These are phyloP conservation scores for Styela clava DNA, from an alignment of 23 tunicate species.

Conservation along the genomic window DNA sequence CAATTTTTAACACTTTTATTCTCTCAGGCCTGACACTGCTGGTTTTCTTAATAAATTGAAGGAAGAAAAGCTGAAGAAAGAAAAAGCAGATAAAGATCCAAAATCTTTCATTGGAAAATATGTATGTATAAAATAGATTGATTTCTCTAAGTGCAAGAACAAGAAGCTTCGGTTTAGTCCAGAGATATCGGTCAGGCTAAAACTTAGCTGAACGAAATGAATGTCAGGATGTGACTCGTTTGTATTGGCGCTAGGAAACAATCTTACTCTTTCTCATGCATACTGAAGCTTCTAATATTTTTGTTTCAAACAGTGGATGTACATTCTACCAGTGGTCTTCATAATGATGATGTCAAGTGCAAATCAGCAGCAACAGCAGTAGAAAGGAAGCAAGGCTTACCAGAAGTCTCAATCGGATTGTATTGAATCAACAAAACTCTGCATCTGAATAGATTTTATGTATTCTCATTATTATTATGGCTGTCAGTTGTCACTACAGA, in stretches of 20 bases:
- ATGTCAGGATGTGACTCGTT: too few relatives aligned
- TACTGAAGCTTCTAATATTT: background rate
- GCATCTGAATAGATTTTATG: too few relatives aligned
- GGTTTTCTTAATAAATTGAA: conserved; percentile 59
- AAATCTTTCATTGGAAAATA: conserved; percentile 70
- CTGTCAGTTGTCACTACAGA: too few relatives aligned
- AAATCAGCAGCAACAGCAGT: conserved; percentile 40
- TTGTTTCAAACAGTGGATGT: conserved; percentile 69
- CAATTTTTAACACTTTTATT: background rate
- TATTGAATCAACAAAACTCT: background rate
- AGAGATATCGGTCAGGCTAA: too few relatives aligned
- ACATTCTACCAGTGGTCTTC: conserved; percentile 58
- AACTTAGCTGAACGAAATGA: too few relatives aligned
- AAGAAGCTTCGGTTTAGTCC: too few relatives aligned
- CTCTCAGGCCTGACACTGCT: conserved; percentile 57
- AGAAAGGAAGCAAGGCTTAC: background rate
- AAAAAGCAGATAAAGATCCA: conserved; percentile 51
- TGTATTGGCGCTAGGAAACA: too few relatives aligned
- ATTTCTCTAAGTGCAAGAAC: background rate
- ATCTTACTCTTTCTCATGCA: too few relatives aligned
- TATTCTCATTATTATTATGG: too few relatives aligned
- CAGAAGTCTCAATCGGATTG: background rate
- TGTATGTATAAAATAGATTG: conserved; percentile 40
- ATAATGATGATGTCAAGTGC: conserved; percentile 66
- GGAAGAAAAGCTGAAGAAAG: conserved; percentile 50